These are phyloP conservation scores for Tetragonula carbonaria DNA, from an alignment of 2,888 invertebrate genomes.

Conservation along the genomic window DNA sequence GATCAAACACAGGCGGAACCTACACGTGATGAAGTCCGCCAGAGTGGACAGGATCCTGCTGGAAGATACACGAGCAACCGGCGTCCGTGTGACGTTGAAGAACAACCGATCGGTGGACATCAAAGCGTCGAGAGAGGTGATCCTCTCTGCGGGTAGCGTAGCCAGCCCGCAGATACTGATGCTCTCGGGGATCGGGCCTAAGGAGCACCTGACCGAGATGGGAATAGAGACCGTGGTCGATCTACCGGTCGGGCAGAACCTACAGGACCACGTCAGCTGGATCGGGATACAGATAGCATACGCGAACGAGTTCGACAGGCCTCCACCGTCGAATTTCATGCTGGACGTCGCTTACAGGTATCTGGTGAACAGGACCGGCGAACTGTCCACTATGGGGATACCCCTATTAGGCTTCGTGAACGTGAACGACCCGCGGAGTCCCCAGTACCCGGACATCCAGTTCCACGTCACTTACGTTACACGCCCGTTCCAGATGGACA, in stretches of 20 bases:
- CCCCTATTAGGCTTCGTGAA: constrained; percentile 86
- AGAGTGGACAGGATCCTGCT: constrained; percentile 86
- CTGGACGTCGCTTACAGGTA: constrained; percentile 80
- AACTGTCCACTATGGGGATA: constrained; percentile 82
- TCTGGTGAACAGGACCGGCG: constrained; percentile 84
- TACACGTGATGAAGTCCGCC: constrained; percentile 86
- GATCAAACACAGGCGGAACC: constrained; percentile 85
- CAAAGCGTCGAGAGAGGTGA: constrained; percentile 86
- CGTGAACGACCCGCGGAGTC: constrained; percentile 80
- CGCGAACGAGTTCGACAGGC: constrained; percentile 52
- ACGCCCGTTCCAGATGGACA: constrained; percentile 56
- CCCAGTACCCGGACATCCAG: constrained; percentile 87
- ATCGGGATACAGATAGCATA: constrained; percentile 64
- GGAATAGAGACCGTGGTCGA: constrained; percentile 84
- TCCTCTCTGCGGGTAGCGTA: constrained; percentile 88
- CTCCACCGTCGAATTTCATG: constrained; percentile 15
- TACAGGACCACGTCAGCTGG: constrained; percentile 85
- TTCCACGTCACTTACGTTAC: constrained; percentile 84
- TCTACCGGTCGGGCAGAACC: constrained; percentile 85
- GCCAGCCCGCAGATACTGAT: constrained; percentile 89
- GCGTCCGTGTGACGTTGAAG: constrained; percentile 83
- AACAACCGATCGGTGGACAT: constrained; percentile 73
- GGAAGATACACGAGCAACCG: constrained; percentile 83
- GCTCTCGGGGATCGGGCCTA: constrained; percentile 88
- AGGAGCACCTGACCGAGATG: constrained; percentile 84